Percentiles rank a stretch among this genome's conserved stretches.
Conservation (phyloP, 92 coral and sea anemone genomes). For the Zoanthus solanderi region DNA sequence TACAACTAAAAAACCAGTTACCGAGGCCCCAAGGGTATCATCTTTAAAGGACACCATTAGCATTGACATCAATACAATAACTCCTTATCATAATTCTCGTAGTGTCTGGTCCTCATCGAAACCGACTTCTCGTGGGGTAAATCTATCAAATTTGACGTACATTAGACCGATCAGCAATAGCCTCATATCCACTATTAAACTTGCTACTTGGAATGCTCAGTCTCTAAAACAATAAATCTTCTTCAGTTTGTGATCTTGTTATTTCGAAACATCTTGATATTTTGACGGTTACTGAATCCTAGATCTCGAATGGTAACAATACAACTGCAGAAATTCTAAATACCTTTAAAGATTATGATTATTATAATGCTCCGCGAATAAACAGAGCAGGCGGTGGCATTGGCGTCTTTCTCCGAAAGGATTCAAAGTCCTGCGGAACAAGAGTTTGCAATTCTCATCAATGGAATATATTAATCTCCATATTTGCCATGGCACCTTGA, state of each 20-base stretch:
- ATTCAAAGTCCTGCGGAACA: neutral
- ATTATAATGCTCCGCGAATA: constrained; percentile 19
- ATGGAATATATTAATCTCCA: constrained; percentile 43
- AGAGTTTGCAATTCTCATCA: constrained; percentile 1
- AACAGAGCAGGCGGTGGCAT: constrained; percentile 40
- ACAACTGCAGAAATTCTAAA: constrained; percentile 34
- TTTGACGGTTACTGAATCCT: constrained; percentile 50
- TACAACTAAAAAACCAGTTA: too few relatives aligned
- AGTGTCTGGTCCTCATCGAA: too few relatives aligned
- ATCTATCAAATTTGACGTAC: too few relatives aligned
- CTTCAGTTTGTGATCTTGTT: neutral
- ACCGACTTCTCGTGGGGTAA: too few relatives aligned
- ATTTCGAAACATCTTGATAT: constrained; percentile 43
- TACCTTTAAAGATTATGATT: constrained; percentile 30
- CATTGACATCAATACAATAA: neutral
- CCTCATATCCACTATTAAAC: too few relatives aligned
- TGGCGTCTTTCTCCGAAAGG: constrained; percentile 38
- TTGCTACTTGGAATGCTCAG: too few relatives aligned
- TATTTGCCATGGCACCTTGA: neutral
- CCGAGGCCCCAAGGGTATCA: too few relatives aligned
- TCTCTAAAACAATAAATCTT: neutral
- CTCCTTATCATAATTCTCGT: too few relatives aligned
- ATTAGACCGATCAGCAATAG: too few relatives aligned
- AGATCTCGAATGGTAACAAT: constrained; percentile 8
- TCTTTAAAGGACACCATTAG: too few relatives aligned